phyloP scores from a whole-genome alignment of 2,113 vertebrate genomes.

The Caranx ignobilis region DNA sequence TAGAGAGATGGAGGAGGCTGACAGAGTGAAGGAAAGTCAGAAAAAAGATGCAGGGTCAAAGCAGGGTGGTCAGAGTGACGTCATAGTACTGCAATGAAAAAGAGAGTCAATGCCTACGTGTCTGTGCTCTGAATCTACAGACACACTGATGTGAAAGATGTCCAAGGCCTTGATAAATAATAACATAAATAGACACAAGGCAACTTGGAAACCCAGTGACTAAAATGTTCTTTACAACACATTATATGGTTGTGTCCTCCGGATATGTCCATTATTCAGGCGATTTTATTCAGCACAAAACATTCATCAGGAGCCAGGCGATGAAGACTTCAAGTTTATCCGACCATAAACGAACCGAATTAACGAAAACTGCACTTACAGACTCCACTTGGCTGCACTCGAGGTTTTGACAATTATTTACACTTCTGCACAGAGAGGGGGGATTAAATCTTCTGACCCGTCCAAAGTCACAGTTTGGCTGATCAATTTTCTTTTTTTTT shows the following conservation, averaged over 20 bases:
- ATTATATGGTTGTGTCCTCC: constrained; percentile 25
- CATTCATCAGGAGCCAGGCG: constrained; percentile 16
- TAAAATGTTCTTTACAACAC: constrained; percentile 9
- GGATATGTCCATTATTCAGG: constrained; percentile 51
- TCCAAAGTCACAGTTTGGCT: constrained; percentile 60
- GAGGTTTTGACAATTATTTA: constrained; percentile 62
- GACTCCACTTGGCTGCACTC: constrained; percentile 46
- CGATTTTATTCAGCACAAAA: constrained; percentile 34
- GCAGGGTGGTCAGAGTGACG: not conserved
- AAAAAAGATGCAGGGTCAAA: constrained; percentile 9
- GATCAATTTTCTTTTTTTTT: constrained; percentile 49
- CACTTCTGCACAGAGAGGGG: constrained; percentile 46
- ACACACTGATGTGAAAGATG: constrained; percentile 42
- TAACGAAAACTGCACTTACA: constrained; percentile 35
- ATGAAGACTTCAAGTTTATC: constrained; percentile 43
- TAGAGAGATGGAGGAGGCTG: not conserved
- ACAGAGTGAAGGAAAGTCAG: constrained; percentile 6
- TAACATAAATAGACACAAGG: constrained; percentile 45
- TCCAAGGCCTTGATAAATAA: constrained; percentile 54
- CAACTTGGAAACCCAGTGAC: constrained; percentile 20
- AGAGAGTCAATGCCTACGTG: constrained; percentile 25
- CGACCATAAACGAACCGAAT: constrained; percentile 45
- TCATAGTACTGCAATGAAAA: constrained; percentile 26
- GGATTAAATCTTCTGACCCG: constrained; percentile 62
- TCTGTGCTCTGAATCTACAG: constrained; percentile 15